These are phyloP conservation scores for Ailurus styani DNA, from an alignment of 2,113 vertebrate species.

Conservation along the genomic window DNA sequence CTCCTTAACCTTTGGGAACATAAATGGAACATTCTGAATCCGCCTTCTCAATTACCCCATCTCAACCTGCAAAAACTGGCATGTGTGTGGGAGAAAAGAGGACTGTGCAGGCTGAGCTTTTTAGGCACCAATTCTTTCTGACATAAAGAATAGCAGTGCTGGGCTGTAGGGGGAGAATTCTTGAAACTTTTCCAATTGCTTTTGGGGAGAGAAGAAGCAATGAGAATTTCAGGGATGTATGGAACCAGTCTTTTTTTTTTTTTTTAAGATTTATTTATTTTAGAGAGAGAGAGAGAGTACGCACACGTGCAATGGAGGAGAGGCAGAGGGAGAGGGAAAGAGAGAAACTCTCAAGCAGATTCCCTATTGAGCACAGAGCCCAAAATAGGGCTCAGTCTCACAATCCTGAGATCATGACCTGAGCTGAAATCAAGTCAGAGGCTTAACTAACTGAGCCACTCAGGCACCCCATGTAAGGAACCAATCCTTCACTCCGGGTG, in stretches of 20 bases:
- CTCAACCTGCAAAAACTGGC: background rate
- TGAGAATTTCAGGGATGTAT: background rate
- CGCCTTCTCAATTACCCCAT: slow-evolving; percentile 27
- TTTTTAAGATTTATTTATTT: background rate
- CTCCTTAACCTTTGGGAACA: background rate
- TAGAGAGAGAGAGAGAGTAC: background rate
- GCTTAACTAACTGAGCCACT: background rate
- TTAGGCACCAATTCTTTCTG: background rate
- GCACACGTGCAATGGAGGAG: background rate
- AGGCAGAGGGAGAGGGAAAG: background rate
- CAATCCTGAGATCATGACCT: background rate
- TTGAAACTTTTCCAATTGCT: slow-evolving; percentile 19
- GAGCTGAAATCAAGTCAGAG: background rate
- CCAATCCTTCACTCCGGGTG: background rate
- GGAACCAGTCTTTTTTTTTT: background rate
- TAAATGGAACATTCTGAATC: slow-evolving; percentile 35
- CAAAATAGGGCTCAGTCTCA: background rate
- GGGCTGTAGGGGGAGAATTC: background rate
- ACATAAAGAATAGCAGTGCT: background rate
- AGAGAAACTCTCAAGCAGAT: background rate
- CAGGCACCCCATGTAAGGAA: background rate
- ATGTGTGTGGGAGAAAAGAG: slow-evolving; percentile 40
- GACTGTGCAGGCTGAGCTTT: background rate
- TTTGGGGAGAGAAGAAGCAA: background rate
- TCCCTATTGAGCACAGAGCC: background rate